Percentiles rank a stretch among this genome's conserved stretches.
These are phyloP conservation scores for Meandrusa payeni DNA, from an alignment of 2,888 invertebrate species.

Conservation along the genomic window DNA sequence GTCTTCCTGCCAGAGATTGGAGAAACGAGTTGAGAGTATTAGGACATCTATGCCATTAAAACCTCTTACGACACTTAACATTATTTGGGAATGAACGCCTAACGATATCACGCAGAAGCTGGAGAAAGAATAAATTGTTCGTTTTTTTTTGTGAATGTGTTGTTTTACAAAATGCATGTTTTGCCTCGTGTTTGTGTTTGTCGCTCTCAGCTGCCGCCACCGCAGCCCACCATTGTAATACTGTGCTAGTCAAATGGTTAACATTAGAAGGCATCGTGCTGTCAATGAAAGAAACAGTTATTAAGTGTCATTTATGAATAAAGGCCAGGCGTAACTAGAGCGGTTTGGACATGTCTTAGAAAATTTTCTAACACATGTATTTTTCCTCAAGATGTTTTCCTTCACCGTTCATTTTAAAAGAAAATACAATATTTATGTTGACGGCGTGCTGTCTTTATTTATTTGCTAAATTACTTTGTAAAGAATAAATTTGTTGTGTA, in stretches of 20 bases:
- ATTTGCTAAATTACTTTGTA: conserved; percentile 9
- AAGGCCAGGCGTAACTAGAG: too few species aligned
- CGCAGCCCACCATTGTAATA: conserved; percentile 17
- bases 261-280: conserved; percentile 12
- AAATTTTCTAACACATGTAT: too few species aligned
- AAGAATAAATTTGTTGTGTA: conserved; percentile 1
- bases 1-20: conserved; percentile 74
- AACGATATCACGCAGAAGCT: conserved; percentile 65
- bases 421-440: neutral
- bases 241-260: conserved; percentile 18
- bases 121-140: conserved; percentile 43
- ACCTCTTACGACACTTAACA: conserved; percentile 58
- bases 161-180: conserved; percentile 63
- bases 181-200: conserved; percentile 68
- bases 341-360: too few species aligned
- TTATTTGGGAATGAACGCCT: conserved; percentile 66
- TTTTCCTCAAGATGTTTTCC: too few species aligned
- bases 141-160: conserved; percentile 67
- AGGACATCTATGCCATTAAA: conserved; percentile 52
- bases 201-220: conserved; percentile 49
- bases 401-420: too few species aligned
- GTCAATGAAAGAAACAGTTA: neutral
- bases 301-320: too few species aligned
- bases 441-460: conserved; percentile 7
- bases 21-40: conserved; percentile 45